Percentiles rank a stretch among this genome's conserved stretches.
Evolutionary conservation across 2,113 vertebrate species (phyloP).

Genomic region (Ctenodactylus gundi): DNA sequence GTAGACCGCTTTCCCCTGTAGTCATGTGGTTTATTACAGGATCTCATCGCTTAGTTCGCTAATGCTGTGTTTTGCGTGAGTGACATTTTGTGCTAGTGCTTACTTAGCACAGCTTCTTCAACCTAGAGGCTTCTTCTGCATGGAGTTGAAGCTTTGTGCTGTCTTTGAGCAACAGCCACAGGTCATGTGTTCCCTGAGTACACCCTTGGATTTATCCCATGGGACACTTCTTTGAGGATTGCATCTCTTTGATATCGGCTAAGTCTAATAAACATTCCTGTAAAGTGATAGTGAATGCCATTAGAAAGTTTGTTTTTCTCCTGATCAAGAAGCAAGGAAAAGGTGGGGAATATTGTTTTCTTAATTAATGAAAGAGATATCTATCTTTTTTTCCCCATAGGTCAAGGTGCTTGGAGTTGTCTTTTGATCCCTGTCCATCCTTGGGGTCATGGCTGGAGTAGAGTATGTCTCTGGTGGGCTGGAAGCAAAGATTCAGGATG

Average conservation of each 20-base stretch:
- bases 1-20: background rate
- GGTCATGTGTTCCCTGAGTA: background rate
- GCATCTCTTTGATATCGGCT: background rate
- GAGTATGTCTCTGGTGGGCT: background rate
- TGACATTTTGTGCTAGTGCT: background rate
- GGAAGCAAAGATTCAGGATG: background rate
- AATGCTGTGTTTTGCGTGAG: rapidly evolving
- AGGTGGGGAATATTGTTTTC: background rate
- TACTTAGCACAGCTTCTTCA: background rate
- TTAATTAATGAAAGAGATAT: background rate
- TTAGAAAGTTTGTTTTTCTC: background rate
- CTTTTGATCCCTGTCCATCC: background rate
- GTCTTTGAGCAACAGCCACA: background rate
- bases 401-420: background rate
- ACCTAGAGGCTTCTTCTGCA: background rate
- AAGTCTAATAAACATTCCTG: background rate
- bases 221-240: background rate
- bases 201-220: background rate
- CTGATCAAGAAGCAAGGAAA: background rate
- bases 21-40: background rate
- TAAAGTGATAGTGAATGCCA: background rate
- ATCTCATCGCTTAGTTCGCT: background rate
- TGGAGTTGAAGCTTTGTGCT: background rate
- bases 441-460: background rate
- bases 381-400: background rate